A percentile compares a stretch with the other conserved stretches of the same genome.
Evolutionary conservation across 2,797 vertebrate species (phyloP).

Genomic region (Pelobates cultripes): DNA sequence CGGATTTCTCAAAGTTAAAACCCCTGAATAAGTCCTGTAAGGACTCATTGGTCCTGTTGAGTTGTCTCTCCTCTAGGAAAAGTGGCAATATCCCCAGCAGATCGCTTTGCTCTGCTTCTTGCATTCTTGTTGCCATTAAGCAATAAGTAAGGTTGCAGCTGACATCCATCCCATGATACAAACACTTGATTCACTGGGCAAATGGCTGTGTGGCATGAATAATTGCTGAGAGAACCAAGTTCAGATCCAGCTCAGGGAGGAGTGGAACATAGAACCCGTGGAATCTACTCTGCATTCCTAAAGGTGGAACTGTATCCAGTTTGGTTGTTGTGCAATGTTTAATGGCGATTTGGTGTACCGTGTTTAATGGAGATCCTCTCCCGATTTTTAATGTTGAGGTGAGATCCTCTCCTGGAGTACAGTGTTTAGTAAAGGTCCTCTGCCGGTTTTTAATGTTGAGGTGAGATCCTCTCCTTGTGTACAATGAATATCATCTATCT

Average conservation of each 20-base stretch:
- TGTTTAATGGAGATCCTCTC: too few relatives aligned
- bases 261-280: not conserved
- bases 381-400: too few relatives aligned
- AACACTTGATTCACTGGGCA: not conserved
- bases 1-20: conserved; percentile 65
- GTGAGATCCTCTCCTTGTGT: too few relatives aligned
- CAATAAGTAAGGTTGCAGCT: conserved; percentile 55
- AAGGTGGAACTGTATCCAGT: not conserved
- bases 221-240: not conserved
- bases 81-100: conserved; percentile 59
- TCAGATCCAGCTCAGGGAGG: not conserved
- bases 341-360: not conserved
- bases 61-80: conserved; percentile 62
- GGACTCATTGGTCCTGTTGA: conserved; percentile 70
- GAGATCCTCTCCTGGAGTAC: too few relatives aligned
- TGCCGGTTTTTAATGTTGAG: too few relatives aligned
- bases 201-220: too few relatives aligned
- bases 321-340: not conserved
- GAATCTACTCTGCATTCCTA: not conserved
- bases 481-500: too few relatives aligned
- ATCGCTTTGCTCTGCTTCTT: conserved; percentile 58
- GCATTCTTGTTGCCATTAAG: conserved; percentile 63
- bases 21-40: conserved; percentile 63
- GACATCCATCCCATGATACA: conserved; percentile 65
- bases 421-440: too few relatives aligned